These are phyloP conservation scores for Pharmacophagus antenor DNA, from an alignment of 2,888 invertebrate genomes.

Conservation along the genomic window DNA sequence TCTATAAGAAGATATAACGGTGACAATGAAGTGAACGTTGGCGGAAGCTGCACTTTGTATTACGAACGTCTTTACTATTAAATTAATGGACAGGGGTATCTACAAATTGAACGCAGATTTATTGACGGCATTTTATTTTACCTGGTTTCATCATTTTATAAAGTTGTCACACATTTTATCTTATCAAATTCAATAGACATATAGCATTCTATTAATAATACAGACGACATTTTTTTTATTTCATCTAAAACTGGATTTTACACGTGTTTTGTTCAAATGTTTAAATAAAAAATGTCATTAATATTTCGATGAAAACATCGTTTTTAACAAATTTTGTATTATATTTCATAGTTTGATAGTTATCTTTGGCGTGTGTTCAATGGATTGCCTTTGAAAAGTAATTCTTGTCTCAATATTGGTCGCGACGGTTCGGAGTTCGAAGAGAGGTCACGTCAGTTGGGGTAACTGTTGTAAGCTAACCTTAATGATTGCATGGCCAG, in stretches of 20 bases:
- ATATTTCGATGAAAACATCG: slow-evolving; percentile 11
- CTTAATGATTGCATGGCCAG: slow-evolving; percentile 22
- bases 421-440: slow-evolving; percentile 18
- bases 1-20: slow-evolving; percentile 26
- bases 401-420: slow-evolving; percentile 26
- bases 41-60: slow-evolving; percentile 30
- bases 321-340: slow-evolving; percentile 23
- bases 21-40: slow-evolving; percentile 24
- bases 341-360: slow-evolving; percentile 14
- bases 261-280: slow-evolving; percentile 20
- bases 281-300: slow-evolving; percentile 13
- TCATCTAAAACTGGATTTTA: slow-evolving; percentile 28
- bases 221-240: slow-evolving; percentile 28
- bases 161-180: slow-evolving; percentile 31
- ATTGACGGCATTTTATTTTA: slow-evolving; percentile 29
- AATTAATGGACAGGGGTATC: slow-evolving; percentile 29
- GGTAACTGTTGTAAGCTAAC: slow-evolving; percentile 22
- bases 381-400: slow-evolving; percentile 25
- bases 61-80: slow-evolving; percentile 29
- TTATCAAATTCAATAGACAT: slow-evolving; percentile 29
- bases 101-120: slow-evolving; percentile 31
- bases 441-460: slow-evolving; percentile 26
- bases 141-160: slow-evolving; percentile 30
- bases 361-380: slow-evolving; percentile 23
- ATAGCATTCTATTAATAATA: slow-evolving; percentile 29